Evolutionary conservation across 2,888 invertebrate species (phyloP), one percentile per base, ranked within the genome.

Genomic region (Saturnia pavonia): DNA sequence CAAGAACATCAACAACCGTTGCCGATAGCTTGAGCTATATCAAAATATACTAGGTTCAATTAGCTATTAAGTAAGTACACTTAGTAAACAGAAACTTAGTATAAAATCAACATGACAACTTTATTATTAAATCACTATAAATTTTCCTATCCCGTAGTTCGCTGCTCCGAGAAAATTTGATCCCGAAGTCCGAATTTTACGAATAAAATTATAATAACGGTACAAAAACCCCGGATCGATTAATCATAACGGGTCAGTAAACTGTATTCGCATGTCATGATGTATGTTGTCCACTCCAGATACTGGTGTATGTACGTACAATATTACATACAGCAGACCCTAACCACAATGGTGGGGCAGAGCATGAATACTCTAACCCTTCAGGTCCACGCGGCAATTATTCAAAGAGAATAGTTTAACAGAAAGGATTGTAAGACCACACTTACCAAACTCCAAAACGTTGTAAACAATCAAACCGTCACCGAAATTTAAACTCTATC

Each of bases 321-420:
- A 42, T 69, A 65, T 60, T 65, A 70, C 60, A 68, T 73, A 81
- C 82, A 40, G 9, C 40, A 82, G 81, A 80, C 85, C 85, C 85
- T 84, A 86, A 91, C 91, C 92, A 88, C 91, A 90, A 88, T 88
- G 85, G 82, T 82, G 87, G 90, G 89, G 89, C 88, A 88, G 85
- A 85, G 87, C 91, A 90, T 91, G 92, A 92, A 92, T 91, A 92
- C 83, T 90, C 88, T 88, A 88, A 93, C 93, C 93, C 93, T 93
- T 93, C 94, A 91, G 87, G 92, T 92, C 93, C 94, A 92, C 83
- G 90, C 94, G 91, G 92, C 94, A 94, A 94, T 94, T 94, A 94
- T 94, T 94, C 94, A 94, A 93, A 94, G 89, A 94, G 94, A 94
- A 94, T 94, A 93, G 94, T 93, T 93, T 92, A 94, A 90, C 91